Conservation (phyloP, 2,797 vertebrate genomes). For the Falco cherrug region DNA sequence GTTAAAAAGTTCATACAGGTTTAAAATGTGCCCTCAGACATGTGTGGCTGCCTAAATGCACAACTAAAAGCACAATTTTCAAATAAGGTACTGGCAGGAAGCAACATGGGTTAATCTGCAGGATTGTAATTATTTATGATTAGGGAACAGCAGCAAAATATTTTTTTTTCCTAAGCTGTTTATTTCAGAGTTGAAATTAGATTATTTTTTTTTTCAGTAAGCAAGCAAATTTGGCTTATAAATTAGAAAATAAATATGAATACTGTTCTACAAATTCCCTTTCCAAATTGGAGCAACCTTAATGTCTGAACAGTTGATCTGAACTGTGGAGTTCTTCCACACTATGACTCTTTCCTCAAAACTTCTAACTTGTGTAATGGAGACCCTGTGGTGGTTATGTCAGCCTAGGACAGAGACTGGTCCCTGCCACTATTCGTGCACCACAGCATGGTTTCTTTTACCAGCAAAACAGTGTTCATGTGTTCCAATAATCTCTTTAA, state of each 20-base stretch:
- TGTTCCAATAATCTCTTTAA: not conserved
- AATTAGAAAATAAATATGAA: not conserved
- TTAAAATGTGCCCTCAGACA: not conserved
- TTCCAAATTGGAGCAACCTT: not conserved
- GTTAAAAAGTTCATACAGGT: not conserved
- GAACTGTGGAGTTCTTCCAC: not conserved
- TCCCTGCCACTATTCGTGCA: not conserved
- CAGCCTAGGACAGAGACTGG: not conserved
- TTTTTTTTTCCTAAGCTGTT: not conserved
- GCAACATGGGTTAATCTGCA: not conserved
- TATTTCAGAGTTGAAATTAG: not conserved
- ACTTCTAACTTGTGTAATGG: rapidly evolving
- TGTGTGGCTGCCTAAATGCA: not conserved
- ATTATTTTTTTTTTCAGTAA: not conserved
- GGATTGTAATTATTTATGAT: not conserved
- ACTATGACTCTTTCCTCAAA: not conserved
- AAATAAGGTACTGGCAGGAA: not conserved
- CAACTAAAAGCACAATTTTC: not conserved
- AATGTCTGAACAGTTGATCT: not conserved
- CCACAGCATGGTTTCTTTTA: not conserved
- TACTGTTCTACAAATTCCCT: not conserved
- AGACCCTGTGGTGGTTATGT: not conserved
- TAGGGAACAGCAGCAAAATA: not conserved
- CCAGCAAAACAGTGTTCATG: not conserved
- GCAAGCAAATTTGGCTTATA: not conserved